Percentiles rank a stretch among this genome's conserved stretches.
Conservation (phyloP, 2,888 invertebrate species). For the Phengaris arion region DNA sequence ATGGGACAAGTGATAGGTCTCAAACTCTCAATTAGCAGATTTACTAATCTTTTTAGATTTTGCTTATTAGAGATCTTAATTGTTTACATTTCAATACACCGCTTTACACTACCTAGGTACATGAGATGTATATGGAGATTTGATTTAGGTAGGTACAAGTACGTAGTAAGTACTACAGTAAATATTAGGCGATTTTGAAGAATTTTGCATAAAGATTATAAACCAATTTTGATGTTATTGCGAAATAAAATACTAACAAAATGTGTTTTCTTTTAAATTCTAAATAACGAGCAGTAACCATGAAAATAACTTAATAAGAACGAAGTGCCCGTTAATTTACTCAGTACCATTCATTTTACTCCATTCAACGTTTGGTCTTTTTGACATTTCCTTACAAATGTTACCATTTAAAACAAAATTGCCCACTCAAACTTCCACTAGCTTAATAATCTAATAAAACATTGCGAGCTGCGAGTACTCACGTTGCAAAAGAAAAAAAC, state of each 20-base stretch:
- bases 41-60: too few relatives aligned
- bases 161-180: too few relatives aligned
- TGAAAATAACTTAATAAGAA: neutral
- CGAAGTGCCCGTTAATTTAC: constrained; percentile 16
- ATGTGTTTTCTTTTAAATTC: neutral
- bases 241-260: neutral
- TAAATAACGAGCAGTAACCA: constrained; percentile 1
- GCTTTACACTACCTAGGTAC: too few relatives aligned
- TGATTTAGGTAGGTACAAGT: too few relatives aligned
- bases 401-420: constrained; percentile 30
- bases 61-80: too few relatives aligned
- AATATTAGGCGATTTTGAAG: too few relatives aligned
- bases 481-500: constrained; percentile 40
- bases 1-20: too few relatives aligned
- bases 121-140: too few relatives aligned
- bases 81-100: too few relatives aligned
- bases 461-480: constrained; percentile 36
- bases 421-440: constrained; percentile 39
- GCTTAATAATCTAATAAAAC: constrained; percentile 39
- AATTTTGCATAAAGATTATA: too few relatives aligned
- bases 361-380: neutral
- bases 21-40: too few relatives aligned
- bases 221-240: too few relatives aligned
- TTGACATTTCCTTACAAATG: constrained; percentile 26
- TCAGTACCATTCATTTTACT: constrained; percentile 10